Conservation (phyloP, 2,113 vertebrate genomes). For the Eulemur macaco region DNA sequence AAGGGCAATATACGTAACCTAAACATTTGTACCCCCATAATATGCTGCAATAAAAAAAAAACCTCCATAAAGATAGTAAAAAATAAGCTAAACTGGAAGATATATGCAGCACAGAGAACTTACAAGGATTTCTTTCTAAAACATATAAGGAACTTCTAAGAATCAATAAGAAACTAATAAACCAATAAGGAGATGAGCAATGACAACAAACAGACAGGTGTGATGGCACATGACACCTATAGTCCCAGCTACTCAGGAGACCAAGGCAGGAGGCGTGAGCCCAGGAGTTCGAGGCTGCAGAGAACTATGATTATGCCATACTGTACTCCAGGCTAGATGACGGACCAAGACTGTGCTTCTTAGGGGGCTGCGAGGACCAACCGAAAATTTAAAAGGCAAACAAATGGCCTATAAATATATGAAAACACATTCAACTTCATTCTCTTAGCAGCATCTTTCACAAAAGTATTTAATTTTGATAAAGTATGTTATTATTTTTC, state of each 20-base stretch:
- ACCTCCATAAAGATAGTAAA: not conserved
- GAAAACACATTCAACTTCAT: not conserved
- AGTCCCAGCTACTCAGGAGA: too few species aligned
- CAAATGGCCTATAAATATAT: not conserved
- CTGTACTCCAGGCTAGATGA: too few species aligned
- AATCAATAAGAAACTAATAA: not conserved
- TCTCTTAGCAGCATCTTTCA: not conserved
- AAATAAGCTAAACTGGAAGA: not conserved
- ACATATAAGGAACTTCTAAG: not conserved
- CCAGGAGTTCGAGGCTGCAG: too few species aligned
- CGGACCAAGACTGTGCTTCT: too few species aligned
- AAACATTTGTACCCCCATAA: too few species aligned
- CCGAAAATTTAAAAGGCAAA: not conserved
- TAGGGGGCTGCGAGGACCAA: too few species aligned
- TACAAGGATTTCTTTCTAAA: slow-evolving; percentile 19
- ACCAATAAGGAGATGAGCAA: not conserved
- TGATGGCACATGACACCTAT: too few species aligned
- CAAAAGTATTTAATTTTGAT: not conserved
- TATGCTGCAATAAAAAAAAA: not conserved
- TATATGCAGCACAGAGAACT: not conserved
- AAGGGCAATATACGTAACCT: too few species aligned
- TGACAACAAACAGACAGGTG: not conserved
- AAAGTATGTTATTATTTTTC: not conserved
- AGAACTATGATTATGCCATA: too few species aligned
- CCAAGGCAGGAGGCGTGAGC: too few species aligned